phyloP scores from a whole-genome alignment of 2,113 vertebrate genomes.

The Prunella fulvescens region DNA sequence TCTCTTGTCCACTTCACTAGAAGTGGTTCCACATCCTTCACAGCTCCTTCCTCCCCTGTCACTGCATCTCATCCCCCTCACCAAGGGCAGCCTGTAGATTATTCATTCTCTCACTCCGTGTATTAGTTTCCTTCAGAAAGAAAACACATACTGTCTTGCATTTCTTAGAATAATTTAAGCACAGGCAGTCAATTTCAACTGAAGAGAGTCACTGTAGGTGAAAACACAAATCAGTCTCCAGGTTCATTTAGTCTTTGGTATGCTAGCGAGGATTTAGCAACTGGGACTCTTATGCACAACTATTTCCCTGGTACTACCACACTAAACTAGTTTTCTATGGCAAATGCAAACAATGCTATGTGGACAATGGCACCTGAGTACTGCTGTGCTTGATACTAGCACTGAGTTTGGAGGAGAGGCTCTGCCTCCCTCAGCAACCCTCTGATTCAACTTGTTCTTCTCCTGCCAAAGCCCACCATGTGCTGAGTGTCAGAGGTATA shows the following conservation, averaged over 20 bases:
- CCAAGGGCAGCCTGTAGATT: background rate
- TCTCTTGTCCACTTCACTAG: background rate
- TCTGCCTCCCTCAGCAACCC: background rate
- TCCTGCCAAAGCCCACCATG: accelerated
- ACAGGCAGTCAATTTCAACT: background rate
- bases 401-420: background rate
- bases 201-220: background rate
- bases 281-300: background rate
- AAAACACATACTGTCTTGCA: background rate
- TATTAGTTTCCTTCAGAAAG: background rate
- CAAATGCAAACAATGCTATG: accelerated
- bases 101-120: background rate
- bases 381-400: background rate
- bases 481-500: accelerated
- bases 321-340: background rate
- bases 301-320: background rate
- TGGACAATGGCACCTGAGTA: background rate
- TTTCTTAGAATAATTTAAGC: background rate
- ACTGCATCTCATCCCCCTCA: background rate
- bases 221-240: background rate
- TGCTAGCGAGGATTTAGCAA: background rate
- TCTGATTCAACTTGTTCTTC: background rate
- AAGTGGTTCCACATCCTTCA: background rate
- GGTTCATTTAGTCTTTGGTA: background rate
- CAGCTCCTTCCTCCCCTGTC: background rate